phyloP scores from a whole-genome alignment of 2,797 vertebrate species.

The Tachyglossus aculeatus region DNA sequence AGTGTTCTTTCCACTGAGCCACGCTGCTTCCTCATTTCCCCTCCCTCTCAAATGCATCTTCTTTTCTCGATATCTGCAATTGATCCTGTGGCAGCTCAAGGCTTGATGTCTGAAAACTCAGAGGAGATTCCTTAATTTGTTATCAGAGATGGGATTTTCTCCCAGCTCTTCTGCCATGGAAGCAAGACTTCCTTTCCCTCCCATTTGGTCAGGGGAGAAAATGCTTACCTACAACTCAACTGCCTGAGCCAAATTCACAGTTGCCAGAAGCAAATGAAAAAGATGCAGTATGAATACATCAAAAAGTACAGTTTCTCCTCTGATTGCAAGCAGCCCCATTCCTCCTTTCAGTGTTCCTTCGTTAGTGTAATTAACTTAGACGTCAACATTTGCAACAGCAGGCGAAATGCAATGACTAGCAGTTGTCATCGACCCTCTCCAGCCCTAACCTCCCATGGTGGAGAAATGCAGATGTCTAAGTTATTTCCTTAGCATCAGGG shows the following conservation, averaged over 20 bases:
- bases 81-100: background rate
- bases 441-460: constrained; percentile 13
- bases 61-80: background rate
- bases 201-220: background rate
- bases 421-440: background rate
- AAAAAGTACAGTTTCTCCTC: too few species aligned
- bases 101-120: background rate
- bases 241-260: too few species aligned
- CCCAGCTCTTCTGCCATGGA: background rate
- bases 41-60: background rate
- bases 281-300: too few species aligned
- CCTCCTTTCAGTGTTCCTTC: background rate
- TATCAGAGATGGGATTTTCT: background rate
- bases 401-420: constrained; percentile 15
- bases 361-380: background rate
- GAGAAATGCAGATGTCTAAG: constrained; percentile 46
- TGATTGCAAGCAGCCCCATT: background rate
- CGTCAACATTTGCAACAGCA: background rate
- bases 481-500: constrained; percentile 55
- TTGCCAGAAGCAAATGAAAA: too few species aligned
- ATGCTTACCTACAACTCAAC: too few species aligned
- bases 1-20: background rate
- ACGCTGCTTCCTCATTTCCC: background rate
- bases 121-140: background rate
- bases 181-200: background rate